Evolutionary conservation across 2,113 vertebrate genomes (phyloP).

Genomic region (Carassius auratus): DNA sequence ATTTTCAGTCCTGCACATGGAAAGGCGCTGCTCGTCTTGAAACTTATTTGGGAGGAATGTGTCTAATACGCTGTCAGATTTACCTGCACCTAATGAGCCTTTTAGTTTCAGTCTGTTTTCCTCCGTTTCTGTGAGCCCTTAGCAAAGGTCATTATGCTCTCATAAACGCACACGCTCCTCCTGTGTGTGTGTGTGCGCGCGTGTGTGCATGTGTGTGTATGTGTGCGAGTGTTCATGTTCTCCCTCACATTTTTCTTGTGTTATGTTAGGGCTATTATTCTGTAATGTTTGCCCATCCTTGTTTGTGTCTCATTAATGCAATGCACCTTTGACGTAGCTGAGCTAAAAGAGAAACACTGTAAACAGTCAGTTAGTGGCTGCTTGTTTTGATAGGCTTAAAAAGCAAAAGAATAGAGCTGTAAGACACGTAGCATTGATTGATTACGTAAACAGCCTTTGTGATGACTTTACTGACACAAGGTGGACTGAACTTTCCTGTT

Average conservation of each 20-base stretch:
- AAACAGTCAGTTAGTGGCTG: constrained; percentile 39
- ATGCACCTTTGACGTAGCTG: constrained; percentile 24
- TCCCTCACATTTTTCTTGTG: constrained; percentile 41
- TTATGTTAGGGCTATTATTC: constrained; percentile 52
- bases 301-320: constrained; percentile 52
- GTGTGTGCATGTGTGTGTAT: no score
- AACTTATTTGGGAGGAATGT: constrained; percentile 46
- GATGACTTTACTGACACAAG: constrained; percentile 36
- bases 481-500: constrained; percentile 27
- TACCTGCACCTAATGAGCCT: constrained; percentile 57
- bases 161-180: constrained; percentile 44
- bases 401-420: constrained; percentile 28
- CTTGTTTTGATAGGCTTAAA: constrained; percentile 46
- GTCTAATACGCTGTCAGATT: constrained; percentile 56
- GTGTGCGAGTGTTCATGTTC: neutral
- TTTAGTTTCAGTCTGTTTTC: constrained; percentile 49
- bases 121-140: constrained; percentile 49
- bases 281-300: constrained; percentile 48
- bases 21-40: constrained; percentile 44
- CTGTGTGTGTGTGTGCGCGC: constrained; percentile 18
- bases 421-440: constrained; percentile 34
- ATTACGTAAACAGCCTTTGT: constrained; percentile 39
- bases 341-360: constrained; percentile 49
- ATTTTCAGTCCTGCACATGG: constrained; percentile 38
- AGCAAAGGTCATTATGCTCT: constrained; percentile 61